Conservation (phyloP, 1,140 invertebrate species). For the Zelostemma sp. region DNA sequence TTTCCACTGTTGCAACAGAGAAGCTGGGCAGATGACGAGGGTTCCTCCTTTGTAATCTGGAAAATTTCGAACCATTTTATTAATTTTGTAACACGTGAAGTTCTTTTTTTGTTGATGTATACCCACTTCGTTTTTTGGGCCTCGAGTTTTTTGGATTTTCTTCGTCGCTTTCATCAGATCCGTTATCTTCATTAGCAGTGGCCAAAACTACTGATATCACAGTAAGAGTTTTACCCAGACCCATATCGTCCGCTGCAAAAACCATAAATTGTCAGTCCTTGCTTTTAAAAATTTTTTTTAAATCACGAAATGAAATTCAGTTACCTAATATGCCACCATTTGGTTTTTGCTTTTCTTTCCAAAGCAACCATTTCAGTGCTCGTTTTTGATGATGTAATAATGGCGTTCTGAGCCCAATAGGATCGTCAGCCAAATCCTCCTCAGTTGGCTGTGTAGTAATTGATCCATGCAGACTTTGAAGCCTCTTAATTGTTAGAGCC, state of each 20-base stretch:
- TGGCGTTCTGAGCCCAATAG: conserved; percentile 74
- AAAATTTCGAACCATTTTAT: background rate
- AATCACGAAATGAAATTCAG: conserved; percentile 22
- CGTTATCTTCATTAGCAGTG: conserved; percentile 58
- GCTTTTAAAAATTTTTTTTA: background rate
- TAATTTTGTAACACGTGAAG: background rate
- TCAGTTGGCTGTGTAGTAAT: conserved; percentile 76
- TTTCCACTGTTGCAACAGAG: conserved; percentile 88
- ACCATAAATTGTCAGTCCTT: conserved; percentile 4
- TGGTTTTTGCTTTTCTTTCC: conserved; percentile 88
- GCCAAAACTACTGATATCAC: conserved; percentile 82
- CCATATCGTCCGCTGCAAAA: conserved; percentile 91
- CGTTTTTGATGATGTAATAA: conserved; percentile 91
- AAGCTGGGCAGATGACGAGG: conserved; percentile 91
- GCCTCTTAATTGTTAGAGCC: conserved; percentile 78
- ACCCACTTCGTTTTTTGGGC: no score
- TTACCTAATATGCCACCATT: conserved; percentile 81
- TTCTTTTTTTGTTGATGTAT: no score
- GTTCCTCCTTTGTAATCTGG: conserved; percentile 75
- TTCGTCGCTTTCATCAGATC: conserved; percentile 47
- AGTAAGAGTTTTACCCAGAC: conserved; percentile 91
- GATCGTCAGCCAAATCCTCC: conserved; percentile 73
- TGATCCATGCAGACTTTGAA: conserved; percentile 81
- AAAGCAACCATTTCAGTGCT: conserved; percentile 89
- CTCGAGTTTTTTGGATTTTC: conserved; percentile 23